phyloP scores from a whole-genome alignment of 2,797 vertebrate species.

The Parotocinclus haroldoi region DNA sequence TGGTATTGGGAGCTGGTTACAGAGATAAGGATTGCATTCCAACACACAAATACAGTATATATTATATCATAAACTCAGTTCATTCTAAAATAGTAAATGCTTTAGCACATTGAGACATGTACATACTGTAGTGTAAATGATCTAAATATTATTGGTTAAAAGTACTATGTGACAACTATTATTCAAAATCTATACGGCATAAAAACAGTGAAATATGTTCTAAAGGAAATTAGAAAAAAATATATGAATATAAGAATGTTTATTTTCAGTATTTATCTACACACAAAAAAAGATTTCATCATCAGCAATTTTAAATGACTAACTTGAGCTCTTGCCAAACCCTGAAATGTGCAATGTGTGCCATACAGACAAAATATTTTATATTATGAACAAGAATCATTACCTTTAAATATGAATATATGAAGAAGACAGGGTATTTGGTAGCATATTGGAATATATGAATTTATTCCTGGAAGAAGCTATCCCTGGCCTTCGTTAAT shows the following conservation, averaged over 20 bases:
- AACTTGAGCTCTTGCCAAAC: constrained; percentile 51
- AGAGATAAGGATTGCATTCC: not conserved
- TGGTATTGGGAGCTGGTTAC: constrained; percentile 1
- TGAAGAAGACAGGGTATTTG: constrained; percentile 25
- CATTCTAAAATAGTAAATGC: not conserved
- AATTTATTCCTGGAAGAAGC: constrained; percentile 1
- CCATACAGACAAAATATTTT: constrained; percentile 41
- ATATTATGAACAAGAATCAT: constrained; percentile 27
- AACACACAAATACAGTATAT: not conserved
- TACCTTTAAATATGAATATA: constrained; percentile 29
- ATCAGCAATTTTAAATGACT: constrained; percentile 46
- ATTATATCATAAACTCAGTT: too few relatives aligned
- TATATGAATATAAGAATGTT: constrained; percentile 30
- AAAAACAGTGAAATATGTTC: constrained; percentile 32
- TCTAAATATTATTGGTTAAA: constrained; percentile 4
- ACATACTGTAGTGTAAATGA: constrained; percentile 39
- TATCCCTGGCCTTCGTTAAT: not conserved
- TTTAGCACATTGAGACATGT: constrained; percentile 32
- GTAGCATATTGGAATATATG: not conserved
- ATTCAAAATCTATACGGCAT: constrained; percentile 30
- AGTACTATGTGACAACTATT: constrained; percentile 12
- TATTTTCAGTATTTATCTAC: constrained; percentile 48
- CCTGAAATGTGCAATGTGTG: constrained; percentile 46
- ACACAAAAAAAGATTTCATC: constrained; percentile 27
- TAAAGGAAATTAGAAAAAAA: constrained; percentile 19